Evolutionary conservation across 2,113 vertebrate species (phyloP).

Genomic region (Camelus bactrianus): DNA sequence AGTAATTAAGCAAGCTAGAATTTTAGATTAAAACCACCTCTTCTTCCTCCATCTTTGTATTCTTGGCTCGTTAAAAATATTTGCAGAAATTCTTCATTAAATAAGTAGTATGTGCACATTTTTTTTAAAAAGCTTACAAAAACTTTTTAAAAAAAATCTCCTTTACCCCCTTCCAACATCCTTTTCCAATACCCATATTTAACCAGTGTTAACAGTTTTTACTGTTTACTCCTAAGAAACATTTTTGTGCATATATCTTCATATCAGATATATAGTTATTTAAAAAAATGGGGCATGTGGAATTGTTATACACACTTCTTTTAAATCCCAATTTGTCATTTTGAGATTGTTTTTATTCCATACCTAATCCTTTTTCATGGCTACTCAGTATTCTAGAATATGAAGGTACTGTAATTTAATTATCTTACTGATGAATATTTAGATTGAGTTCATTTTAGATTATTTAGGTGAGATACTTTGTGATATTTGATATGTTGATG

Average conservation of each 20-base stretch:
- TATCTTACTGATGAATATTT: constrained; percentile 14
- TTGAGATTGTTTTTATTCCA: constrained; percentile 24
- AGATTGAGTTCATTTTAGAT: constrained; percentile 21
- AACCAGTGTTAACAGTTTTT: not conserved
- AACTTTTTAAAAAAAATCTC: not conserved
- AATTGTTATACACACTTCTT: not conserved
- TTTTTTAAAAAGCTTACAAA: constrained; percentile 23
- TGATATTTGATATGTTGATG: not conserved
- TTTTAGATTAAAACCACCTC: not conserved
- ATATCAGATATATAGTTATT: not conserved
- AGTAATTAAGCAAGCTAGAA: constrained; percentile 14
- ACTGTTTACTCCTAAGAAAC: not conserved
- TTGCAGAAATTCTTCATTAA: not conserved
- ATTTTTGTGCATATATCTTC: constrained; percentile 40
- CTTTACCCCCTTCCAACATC: not conserved
- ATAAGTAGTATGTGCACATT: not conserved
- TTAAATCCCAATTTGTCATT: constrained; percentile 27
- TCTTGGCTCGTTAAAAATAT: constrained; percentile 24
- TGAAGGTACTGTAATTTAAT: not conserved
- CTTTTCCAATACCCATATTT: not conserved
- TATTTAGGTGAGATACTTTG: constrained; percentile 13
- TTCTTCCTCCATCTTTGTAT: not conserved
- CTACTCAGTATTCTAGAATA: constrained; percentile 14
- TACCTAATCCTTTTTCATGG: not conserved
- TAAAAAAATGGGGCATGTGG: not conserved